Evolutionary conservation across 1,140 invertebrate genomes (phyloP), one percentile per base, ranked within the genome.

Genomic region (Mycetomoellerius zeteki): DNA sequence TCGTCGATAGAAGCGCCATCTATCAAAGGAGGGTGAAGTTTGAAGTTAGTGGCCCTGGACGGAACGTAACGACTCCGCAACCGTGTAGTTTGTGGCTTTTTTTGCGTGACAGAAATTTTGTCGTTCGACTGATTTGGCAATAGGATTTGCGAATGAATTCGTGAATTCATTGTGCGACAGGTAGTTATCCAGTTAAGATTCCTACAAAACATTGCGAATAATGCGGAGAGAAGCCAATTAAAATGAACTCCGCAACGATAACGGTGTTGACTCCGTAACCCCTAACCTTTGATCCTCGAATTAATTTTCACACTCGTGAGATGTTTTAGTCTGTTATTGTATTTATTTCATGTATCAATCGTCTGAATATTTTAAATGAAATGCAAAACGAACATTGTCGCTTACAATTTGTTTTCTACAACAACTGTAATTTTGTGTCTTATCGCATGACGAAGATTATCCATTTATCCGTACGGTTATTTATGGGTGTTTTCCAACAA

Each of bases 61-160:
- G 33, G 0, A n/a, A 5, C 10, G 27, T 16, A 21, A 73, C 10
- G 19, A 54, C 27, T n/a, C n/a, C n/a, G n/a, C n/a, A n/a, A 2
- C 8, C n/a, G 10, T 5, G 8, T 73, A 33, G 27, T 73, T 30
- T 7, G 30, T 73, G 50, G 14, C 30, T 56, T 30, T 76, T 76
- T 60, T 60, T 60, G 24, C 58, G 33, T 76, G 56, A 77, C 37
- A 8, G 52, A n/a, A 21, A 77, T 47, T 37, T 19, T 77, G 24
- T 14, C 4, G 37, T 47, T 77, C 16, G 37, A 6, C 43, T 30
- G 47, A 37, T 47, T 77, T 16, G 24, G 19, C 43, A 50, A 47
- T 77, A 77, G 47, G 60, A 4, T 43, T 43, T 77, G 75, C 24
- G 16, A 62, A 47, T 47, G 27, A 27, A 30, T 62, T 47, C n/a